phyloP scores from a whole-genome alignment of 2,888 invertebrate genomes.

The Acronicta leporina region DNA sequence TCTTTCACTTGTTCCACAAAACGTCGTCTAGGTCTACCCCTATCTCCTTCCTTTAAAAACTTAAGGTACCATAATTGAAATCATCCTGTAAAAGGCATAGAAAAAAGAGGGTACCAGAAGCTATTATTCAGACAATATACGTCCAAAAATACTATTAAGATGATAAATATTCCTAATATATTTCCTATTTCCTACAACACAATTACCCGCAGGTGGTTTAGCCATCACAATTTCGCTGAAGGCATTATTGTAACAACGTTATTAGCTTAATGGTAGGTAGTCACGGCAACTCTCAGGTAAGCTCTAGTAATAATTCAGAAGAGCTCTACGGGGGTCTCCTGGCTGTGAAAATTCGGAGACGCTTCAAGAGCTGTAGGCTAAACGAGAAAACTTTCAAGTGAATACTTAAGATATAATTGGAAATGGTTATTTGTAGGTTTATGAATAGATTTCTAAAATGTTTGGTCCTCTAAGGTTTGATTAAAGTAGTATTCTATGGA shows the following conservation, averaged over 20 bases:
- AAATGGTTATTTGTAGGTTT: conserved; percentile 25
- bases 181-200: conserved; percentile 22
- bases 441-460: conserved; percentile 19
- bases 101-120: not conserved
- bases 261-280: conserved; percentile 42
- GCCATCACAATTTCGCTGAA: conserved; percentile 27
- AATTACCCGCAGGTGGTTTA: conserved; percentile 35
- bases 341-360: conserved; percentile 34
- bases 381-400: conserved; percentile 48
- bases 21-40: too few species aligned
- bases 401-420: conserved; percentile 43
- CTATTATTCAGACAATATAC: not conserved
- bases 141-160: not conserved
- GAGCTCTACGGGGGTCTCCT: conserved; percentile 21
- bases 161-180: conserved; percentile 19
- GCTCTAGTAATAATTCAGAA: conserved; percentile 43
- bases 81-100: too few species aligned
- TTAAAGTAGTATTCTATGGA: conserved; percentile 14
- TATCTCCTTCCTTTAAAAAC: too few species aligned
- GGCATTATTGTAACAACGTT: conserved; percentile 40
- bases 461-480: conserved; percentile 18
- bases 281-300: conserved; percentile 41
- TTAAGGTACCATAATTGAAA: too few species aligned
- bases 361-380: conserved; percentile 26
- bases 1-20: too few species aligned